phyloP scores from a whole-genome alignment of 2,113 vertebrate genomes.

The Triplophysa tibetana region DNA sequence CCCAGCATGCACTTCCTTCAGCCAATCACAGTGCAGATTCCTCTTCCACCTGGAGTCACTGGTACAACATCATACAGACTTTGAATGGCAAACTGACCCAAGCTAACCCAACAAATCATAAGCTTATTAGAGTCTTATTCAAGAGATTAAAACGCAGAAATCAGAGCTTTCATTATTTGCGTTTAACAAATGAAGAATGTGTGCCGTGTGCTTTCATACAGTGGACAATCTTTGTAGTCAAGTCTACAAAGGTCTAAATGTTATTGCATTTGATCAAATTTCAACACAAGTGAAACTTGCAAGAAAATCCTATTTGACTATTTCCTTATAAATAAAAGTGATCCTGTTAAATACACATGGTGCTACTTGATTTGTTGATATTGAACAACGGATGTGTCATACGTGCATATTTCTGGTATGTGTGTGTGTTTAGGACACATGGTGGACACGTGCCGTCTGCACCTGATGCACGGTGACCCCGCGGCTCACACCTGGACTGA shows the following conservation, averaged over 20 bases:
- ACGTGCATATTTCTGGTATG: neutral
- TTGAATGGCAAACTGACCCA: too few relatives aligned
- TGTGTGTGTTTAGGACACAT: slow-evolving; percentile 74
- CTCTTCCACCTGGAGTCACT: slow-evolving; percentile 83
- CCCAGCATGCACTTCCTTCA: slow-evolving; percentile 78
- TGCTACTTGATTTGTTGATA: too few relatives aligned
- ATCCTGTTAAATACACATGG: too few relatives aligned
- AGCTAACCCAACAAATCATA: neutral
- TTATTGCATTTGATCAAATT: too few relatives aligned
- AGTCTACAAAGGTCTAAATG: too few relatives aligned
- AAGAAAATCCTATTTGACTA: too few relatives aligned
- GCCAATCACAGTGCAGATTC: slow-evolving; percentile 89
- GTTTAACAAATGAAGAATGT: neutral
- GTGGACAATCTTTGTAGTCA: too few relatives aligned
- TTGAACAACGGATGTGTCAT: neutral
- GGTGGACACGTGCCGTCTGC: slow-evolving; percentile 79
- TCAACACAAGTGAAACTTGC: too few relatives aligned
- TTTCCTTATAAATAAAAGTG: too few relatives aligned
- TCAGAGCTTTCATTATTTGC: neutral
- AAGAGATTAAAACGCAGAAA: neutral
- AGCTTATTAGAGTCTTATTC: neutral
- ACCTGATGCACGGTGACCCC: slow-evolving; percentile 84
- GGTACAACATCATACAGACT: slow-evolving; percentile 66
- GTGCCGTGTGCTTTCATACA: neutral
- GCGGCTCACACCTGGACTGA: slow-evolving; percentile 85